phyloP scores from a whole-genome alignment of 2,113 vertebrate genomes.

The Pluvianellus socialis region DNA sequence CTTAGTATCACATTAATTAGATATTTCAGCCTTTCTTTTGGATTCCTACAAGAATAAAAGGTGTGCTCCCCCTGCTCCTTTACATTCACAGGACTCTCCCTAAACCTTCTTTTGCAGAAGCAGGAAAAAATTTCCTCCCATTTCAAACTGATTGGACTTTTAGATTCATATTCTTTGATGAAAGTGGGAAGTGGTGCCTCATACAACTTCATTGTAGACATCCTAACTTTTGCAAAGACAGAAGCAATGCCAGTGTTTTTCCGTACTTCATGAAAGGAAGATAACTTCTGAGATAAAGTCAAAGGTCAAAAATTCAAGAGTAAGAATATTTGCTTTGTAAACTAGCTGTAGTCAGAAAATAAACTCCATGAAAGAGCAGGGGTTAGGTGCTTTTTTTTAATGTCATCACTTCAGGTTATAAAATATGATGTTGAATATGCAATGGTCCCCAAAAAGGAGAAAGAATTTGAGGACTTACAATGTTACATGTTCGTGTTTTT shows the following conservation, averaged over 20 bases:
- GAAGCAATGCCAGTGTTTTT: not conserved
- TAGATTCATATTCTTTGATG: not conserved
- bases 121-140: not conserved
- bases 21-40: not conserved
- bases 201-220: not conserved
- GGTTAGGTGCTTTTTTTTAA: too few species aligned
- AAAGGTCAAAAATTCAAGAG: not conserved
- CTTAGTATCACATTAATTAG: not conserved
- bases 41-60: not conserved
- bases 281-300: too few species aligned
- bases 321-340: not conserved
- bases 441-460: not conserved
- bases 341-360: not conserved
- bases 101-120: not conserved
- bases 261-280: too few species aligned
- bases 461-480: not conserved
- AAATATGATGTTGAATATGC: not conserved
- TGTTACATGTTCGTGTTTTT: not conserved
- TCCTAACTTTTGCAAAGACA: not conserved
- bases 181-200: not conserved
- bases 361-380: not conserved
- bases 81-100: not conserved
- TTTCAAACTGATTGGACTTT: not conserved
- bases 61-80: not conserved
- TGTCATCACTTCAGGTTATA: not conserved